These are phyloP conservation scores for Hirundichthys speculiger DNA, from an alignment of 2,113 vertebrate species.

Conservation along the genomic window DNA sequence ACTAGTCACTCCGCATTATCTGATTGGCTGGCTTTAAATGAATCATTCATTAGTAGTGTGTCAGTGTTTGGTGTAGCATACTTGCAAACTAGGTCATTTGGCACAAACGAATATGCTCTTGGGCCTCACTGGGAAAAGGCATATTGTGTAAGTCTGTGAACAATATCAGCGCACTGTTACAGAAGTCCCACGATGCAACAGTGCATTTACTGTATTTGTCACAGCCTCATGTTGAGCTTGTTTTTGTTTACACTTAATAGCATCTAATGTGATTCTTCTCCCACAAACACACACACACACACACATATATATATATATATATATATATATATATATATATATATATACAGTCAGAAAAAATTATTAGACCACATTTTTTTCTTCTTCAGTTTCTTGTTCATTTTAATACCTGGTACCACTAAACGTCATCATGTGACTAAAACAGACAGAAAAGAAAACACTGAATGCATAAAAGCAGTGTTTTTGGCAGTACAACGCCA, in stretches of 20 bases:
- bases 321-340: too few species aligned
- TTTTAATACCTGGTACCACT: too few species aligned
- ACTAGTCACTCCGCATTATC: conserved; percentile 59
- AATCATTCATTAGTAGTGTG: conserved; percentile 77
- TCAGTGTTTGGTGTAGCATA: conserved; percentile 71
- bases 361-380: too few species aligned
- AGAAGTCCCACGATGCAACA: conserved; percentile 19
- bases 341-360: too few species aligned
- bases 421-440: too few species aligned
- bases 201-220: conserved; percentile 20
- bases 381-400: too few species aligned
- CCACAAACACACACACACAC: too few species aligned
- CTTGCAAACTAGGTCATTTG: conserved; percentile 79
- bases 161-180: conserved; percentile 17
- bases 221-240: conserved; percentile 7
- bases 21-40: conserved; percentile 76
- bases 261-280: not conserved
- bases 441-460: too few species aligned
- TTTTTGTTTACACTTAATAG: conserved; percentile 1
- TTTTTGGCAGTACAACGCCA: too few species aligned
- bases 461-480: too few species aligned
- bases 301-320: too few species aligned
- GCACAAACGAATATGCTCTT: conserved; percentile 62
- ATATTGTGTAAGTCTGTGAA: conserved; percentile 61
- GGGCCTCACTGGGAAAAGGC: conserved; percentile 57